Percentiles rank a stretch among this genome's conserved stretches.
Conservation (phyloP, 2,113 vertebrate species). For the Galbula dea region DNA sequence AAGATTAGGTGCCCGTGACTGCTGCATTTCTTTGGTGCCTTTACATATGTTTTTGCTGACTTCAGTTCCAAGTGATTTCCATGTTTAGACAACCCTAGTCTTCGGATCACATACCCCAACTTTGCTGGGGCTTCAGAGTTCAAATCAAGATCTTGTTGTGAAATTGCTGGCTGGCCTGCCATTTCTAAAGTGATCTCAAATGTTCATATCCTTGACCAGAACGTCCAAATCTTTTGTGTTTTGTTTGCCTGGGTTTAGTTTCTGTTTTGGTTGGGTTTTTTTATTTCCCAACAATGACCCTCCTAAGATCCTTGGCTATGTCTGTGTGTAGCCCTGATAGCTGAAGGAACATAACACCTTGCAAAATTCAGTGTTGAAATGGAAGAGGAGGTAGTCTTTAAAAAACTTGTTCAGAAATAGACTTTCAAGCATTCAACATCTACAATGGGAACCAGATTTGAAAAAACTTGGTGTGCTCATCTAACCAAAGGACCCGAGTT, state of each 20-base stretch:
- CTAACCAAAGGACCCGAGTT: background rate
- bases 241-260: background rate
- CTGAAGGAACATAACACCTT: background rate
- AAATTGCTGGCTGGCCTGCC: background rate
- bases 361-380: background rate
- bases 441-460: background rate
- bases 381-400: background rate
- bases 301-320: background rate
- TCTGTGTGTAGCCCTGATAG: background rate
- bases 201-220: background rate
- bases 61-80: background rate
- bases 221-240: background rate
- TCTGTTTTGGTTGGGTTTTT: background rate
- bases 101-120: background rate
- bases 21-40: background rate
- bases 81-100: constrained; percentile 22
- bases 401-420: background rate
- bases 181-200: background rate
- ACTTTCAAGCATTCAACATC: background rate
- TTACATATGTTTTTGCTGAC: constrained; percentile 16
- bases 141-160: background rate
- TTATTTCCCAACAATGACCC: background rate
- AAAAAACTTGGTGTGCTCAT: background rate
- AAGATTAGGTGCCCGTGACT: background rate
- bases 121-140: constrained; percentile 4